Percentiles rank a stretch among this genome's conserved stretches.
Conservation (phyloP, 2,113 vertebrate genomes). For the Zapus hudsonius region DNA sequence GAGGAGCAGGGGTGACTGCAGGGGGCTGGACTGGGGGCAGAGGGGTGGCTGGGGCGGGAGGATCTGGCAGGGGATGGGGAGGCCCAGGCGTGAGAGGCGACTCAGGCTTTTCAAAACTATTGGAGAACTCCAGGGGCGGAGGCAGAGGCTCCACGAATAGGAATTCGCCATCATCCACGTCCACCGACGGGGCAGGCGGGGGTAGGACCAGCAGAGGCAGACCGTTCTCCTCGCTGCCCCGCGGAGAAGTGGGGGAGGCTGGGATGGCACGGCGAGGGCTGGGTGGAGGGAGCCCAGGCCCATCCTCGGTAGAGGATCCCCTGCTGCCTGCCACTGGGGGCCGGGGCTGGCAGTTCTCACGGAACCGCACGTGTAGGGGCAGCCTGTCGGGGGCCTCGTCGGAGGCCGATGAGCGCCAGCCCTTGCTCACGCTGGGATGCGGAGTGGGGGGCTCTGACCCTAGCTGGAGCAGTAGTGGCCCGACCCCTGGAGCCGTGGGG, state of each 20-base stretch:
- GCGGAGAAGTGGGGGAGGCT: constrained; percentile 80
- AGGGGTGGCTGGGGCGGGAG: constrained; percentile 60
- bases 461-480: constrained; percentile 79
- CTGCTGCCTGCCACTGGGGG: constrained; percentile 80
- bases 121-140: constrained; percentile 94
- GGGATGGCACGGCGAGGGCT: constrained; percentile 82
- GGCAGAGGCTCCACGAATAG: constrained; percentile 93
- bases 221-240: constrained; percentile 82
- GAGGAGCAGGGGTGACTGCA: constrained; percentile 86
- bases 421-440: constrained; percentile 53
- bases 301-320: constrained; percentile 77
- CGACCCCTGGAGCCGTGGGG: constrained; percentile 75
- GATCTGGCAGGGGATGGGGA: constrained; percentile 67
- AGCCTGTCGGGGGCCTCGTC: constrained; percentile 82
- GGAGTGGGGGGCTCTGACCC: constrained; percentile 71
- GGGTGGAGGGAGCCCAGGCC: constrained; percentile 74
- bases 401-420: constrained; percentile 59
- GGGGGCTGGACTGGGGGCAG: constrained; percentile 66
- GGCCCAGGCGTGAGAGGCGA: constrained; percentile 73
- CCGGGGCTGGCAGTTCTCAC: constrained; percentile 80
- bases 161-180: constrained; percentile 92
- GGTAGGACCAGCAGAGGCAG: constrained; percentile 91
- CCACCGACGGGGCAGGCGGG: constrained; percentile 93
- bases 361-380: constrained; percentile 88
- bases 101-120: constrained; percentile 92